Base-by-base conservation (phyloP, 2,888 invertebrate species). In the Euproctis similis region DNA sequence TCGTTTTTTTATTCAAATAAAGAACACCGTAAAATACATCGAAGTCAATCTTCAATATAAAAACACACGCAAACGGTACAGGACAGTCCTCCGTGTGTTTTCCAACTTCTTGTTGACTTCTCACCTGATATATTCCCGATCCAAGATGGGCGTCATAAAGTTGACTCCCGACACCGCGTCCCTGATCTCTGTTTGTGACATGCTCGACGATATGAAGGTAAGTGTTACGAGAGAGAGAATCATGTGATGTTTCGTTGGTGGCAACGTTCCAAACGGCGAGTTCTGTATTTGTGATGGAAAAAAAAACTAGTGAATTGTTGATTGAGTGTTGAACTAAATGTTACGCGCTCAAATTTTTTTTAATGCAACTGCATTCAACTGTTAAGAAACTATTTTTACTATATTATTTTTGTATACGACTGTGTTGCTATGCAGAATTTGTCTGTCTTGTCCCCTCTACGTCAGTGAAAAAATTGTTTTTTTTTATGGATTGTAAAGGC, bases 201-300 rank as follows among this genome's bases (percentile, higher is more conserved):
- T 82, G 70, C 78, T 84, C 67, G 84, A 84, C 52, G 82, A 84
- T 37, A 77, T 82, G 77, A 76, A 75, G 81, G 82, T 84, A 65
- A 75, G 77, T 51, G 35, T 28, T 33, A 33, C 30, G 28, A 36
- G 37, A 39, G n/a, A n/a, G 39, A 42, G 36, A 44, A 49, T 54
- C 64, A 62, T 68, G 63, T 69, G 64, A 67, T 59, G 39, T 37
- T 51, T 44, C 43, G 36, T 30, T 25, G 29, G 55, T 69, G 67
- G 66, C 66, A 48, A 31, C 30, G 37, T 46, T 62, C 70, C 69
- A 70, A 63, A 13, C 28, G 35, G 34, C 36, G 46, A 47, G 55
- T 60, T 57, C 60, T 56, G 60, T 60, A 58, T 60, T 59, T 53
- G 59, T 58, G 47, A 60, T n/a, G n/a, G n/a, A n/a, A n/a, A n/a